Conservation (phyloP, 1,140 invertebrate genomes). For the Diuraphis noxia region DNA sequence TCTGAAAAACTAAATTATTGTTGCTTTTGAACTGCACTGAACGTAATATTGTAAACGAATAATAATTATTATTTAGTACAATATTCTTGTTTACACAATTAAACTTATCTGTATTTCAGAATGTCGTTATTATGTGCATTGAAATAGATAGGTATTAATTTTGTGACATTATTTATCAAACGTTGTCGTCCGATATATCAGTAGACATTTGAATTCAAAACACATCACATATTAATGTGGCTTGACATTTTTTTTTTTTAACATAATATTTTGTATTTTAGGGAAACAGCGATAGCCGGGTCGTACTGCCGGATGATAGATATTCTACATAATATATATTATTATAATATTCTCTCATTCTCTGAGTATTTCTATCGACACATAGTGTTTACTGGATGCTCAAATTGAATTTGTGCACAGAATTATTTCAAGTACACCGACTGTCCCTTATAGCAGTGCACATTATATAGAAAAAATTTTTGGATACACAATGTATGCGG, state of each 20-base stretch:
- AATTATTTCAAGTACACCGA: neutral
- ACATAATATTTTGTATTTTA: neutral
- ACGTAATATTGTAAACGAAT: neutral
- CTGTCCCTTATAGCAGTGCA: neutral
- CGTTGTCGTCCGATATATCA: too few species aligned
- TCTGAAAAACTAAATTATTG: neutral
- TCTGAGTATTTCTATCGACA: neutral
- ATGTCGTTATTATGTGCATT: neutral
- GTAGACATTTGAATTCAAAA: neutral
- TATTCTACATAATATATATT: neutral
- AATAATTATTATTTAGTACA: neutral
- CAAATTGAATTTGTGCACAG: neutral
- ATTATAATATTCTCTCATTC: neutral
- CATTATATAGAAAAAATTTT: neutral
- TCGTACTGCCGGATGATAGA: neutral
- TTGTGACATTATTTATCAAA: too few species aligned
- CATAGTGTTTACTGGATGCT: neutral
- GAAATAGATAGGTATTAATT: neutral
- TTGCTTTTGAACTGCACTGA: neutral
- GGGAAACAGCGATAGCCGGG: neutral
- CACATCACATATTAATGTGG: neutral
- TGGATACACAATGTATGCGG: neutral
- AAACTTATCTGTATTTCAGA: neutral
- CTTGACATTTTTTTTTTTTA: neutral
- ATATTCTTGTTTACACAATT: neutral